Base-by-base conservation (phyloP, 1,140 invertebrate species). In the Caenorhabditis brenneri region DNA sequence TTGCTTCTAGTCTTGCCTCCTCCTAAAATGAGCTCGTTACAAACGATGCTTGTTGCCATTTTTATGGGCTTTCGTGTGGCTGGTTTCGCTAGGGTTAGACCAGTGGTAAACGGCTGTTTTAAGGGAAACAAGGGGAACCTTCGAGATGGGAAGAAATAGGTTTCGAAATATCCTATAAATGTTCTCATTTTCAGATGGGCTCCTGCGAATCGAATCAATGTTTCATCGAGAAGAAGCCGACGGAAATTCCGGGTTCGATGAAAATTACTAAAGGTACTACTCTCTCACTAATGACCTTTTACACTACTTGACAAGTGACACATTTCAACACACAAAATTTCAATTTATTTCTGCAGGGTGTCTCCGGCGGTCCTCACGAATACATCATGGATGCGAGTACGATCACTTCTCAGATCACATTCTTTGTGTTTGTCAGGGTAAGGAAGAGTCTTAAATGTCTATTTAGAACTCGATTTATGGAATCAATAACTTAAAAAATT, bases 201-300 rank as follows among this genome's bases (percentile, higher is more conserved):
- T 87, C 85, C 29, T 90, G 89, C 58, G 83, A 89, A 39, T 83
- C 88, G 1, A 84, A 86, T 49, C 90, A 87, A 60, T 90, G 89
- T 82, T 90, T 89, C 79, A 88, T 86, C 7, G 89, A 90, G 33
- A 87, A 87, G 65, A 87, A 85, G 49, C 89, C 89, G 27, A 88
- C 87, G 12, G 89, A 90, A 80, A 22, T 83, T 29, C 48, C 87
- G 15, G 88, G 88, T 31, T 78, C 87, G 15, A 87, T 82, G 60
- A 82, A 85, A 53, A 88, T 90, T 36, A 87, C 88, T 9, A 90
- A 90, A 81, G 89, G 65, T 78, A 84, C 27, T 83, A 22, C 6
- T 51, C 15, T 19, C 2, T n/a, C 53, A 0, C 12, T 9, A 5
- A 12, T n/a, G n/a, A n/a, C n/a, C n/a, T n/a, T n/a, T n/a, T n/a